Conservation (phyloP, 2,113 vertebrate genomes). For the Grus americana region DNA sequence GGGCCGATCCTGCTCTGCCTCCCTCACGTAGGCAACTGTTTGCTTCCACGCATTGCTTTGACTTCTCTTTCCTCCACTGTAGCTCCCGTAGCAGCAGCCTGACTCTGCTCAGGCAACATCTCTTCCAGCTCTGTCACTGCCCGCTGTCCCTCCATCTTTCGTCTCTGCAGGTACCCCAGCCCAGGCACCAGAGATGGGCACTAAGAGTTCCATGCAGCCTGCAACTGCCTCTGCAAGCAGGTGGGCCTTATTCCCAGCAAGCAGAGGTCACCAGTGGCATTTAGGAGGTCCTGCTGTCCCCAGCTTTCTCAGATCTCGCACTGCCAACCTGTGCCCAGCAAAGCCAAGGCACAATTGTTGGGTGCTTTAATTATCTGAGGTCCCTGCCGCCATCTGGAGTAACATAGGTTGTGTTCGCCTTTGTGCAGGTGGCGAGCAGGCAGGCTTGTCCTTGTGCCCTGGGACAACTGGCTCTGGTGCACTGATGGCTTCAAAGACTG, state of each 20-base stretch:
- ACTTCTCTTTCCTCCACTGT: neutral
- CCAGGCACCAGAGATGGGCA: neutral
- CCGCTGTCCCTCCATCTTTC: neutral
- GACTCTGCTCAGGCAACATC: neutral
- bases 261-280: neutral
- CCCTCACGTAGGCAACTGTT: neutral
- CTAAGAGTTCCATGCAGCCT: neutral
- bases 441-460: neutral
- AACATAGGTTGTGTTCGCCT: neutral
- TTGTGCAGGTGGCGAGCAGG: rapidly evolving
- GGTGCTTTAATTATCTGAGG: neutral
- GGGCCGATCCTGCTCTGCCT: neutral
- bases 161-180: neutral
- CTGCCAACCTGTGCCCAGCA: neutral
- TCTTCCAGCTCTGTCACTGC: neutral
- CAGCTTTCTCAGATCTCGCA: neutral
- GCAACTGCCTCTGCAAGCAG: neutral
- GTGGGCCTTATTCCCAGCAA: neutral
- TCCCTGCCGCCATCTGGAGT: neutral
- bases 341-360: neutral
- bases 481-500: neutral
- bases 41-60: neutral
- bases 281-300: neutral
- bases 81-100: neutral
- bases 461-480: neutral